Base-by-base conservation (phyloP, 2,113 vertebrate genomes). In the Xenopus borealis region DNA sequence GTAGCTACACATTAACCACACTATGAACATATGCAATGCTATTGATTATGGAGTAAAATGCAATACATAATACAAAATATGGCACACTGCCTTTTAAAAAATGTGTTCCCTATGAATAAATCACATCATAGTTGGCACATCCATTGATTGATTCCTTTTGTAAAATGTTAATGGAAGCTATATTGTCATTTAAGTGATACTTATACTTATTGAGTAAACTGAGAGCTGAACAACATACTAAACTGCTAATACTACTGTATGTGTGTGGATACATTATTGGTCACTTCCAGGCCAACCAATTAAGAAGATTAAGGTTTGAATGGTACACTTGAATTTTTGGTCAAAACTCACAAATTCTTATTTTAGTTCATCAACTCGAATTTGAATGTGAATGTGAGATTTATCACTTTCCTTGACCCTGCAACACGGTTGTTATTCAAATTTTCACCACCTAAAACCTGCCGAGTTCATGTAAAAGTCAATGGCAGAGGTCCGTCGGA, bases 101-200 rank as follows among this genome's bases (percentile, higher is more conserved):
- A 72, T 62, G 14, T 50, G 19, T 52, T 30, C 62, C 20, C 69
- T 72, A 47, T 47, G 69, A 62, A 62, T 72, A 72, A 61, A 72
- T 44, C n/a, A 62, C 44, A 61, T 14, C 50, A 45, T 7, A 20
- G 10, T 52, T 47, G 13, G 40, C 47, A n/a, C 40, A 47, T 14
- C 12, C 50, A 62, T 62, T n/a, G 58, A 72, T 72, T 72, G 55
- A 61, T n/a, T 27, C 4, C 33, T 46, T 46, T 59, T 30, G 69
- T 57, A 57, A 70, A 70, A 44, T 58, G 55, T 72, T 62, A 62
- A 72, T 72, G 69, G 68, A 61, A 46, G 27, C 19, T 23, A 14
- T 72, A n/a, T 62, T 59, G 69, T 62, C 12, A 72, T 72, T 72
- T 62, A 62, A 62, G 69, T 50, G 69, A 62, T 61, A 52, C 47